These are phyloP conservation scores for Drosophila phalerata DNA, from an alignment of 2,888 invertebrate genomes.

Conservation along the genomic window DNA sequence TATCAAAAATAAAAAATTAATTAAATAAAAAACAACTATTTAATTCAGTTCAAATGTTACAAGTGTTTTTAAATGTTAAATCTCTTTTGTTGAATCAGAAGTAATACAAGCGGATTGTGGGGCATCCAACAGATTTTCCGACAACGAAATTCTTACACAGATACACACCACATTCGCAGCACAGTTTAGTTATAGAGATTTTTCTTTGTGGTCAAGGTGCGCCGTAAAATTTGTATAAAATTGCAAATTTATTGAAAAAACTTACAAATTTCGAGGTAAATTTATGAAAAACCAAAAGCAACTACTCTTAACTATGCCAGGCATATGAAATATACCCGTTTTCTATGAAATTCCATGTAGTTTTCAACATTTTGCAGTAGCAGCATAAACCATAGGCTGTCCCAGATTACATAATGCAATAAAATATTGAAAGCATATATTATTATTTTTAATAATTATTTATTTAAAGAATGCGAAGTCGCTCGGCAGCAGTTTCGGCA, in stretches of 20 bases:
- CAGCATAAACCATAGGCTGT: slow-evolving; percentile 33
- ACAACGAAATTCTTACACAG: slow-evolving; percentile 52
- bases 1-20: background rate
- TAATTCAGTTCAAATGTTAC: too few relatives aligned
- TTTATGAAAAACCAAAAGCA: slow-evolving; percentile 18
- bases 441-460: background rate
- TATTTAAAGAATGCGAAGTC: slow-evolving; percentile 82
- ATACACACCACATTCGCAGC: slow-evolving; percentile 61
- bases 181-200: slow-evolving; percentile 80
- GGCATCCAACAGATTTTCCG: slow-evolving; percentile 37
- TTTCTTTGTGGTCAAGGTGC: slow-evolving; percentile 77
- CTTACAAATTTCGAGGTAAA: slow-evolving; percentile 84
- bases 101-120: background rate
- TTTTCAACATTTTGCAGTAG: slow-evolving; percentile 9
- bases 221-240: slow-evolving; percentile 81
- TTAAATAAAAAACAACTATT: background rate
- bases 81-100: background rate
- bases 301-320: background rate
- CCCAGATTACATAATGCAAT: slow-evolving; percentile 47
- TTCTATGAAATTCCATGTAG: slow-evolving; percentile 4
- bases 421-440: background rate
- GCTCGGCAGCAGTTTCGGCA: slow-evolving; percentile 83
- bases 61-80: background rate
- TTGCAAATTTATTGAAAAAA: slow-evolving; percentile 85
- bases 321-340: slow-evolving; percentile 23